Base-by-base conservation (phyloP, 1,140 invertebrate species). In the Mercenaria mercenaria region DNA sequence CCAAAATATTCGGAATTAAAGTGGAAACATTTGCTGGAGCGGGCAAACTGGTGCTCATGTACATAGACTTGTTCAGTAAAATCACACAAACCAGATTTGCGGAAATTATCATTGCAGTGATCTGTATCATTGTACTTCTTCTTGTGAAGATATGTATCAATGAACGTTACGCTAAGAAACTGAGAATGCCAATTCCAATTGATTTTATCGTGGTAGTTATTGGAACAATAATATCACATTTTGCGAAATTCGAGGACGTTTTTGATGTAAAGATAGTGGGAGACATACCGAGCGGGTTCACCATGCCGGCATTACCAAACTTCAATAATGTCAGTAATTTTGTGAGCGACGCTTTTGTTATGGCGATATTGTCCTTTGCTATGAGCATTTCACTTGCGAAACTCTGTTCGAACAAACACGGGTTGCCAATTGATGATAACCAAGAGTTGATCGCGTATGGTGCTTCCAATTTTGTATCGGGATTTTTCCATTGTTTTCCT, bases 171-270 rank as follows among this genome's bases (percentile, higher is more conserved):
- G 97, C 97, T 41, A 98, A 98, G 95, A 96, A 96, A 67, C 97
- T 96, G 50, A 95, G 95, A 50, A 93, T 98, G 74, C 98, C 98
- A 0, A 95, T 99, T 18, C 98, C 98, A 4, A 98, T 98, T 90
- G 98, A 99, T 96, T 96, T 99, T 87, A 96, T 99, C 6, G 97
- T 97, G 0, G 97, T 96, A 4, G 89, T 95, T 67, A 39, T 95
- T 47, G 94, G 89, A n/a, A n/a, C n/a, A n/a, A n/a, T n/a, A n/a
- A n/a, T n/a, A n/a, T n/a, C n/a, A n/a, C n/a, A n/a, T n/a, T 92
- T 95, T 85, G 92, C 93, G 10, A 92, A 94, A 69, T 89, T 96
- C n/a, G 88, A 95, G 15, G 77, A 93, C 18, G 88, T 91, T 0
- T 96, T 95, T 77, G 76, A 93, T 15, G 93, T 97, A 8, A 91